Base-by-base conservation (phyloP, 23 tunicate genomes). In the Halocynthia roretzi region DNA sequence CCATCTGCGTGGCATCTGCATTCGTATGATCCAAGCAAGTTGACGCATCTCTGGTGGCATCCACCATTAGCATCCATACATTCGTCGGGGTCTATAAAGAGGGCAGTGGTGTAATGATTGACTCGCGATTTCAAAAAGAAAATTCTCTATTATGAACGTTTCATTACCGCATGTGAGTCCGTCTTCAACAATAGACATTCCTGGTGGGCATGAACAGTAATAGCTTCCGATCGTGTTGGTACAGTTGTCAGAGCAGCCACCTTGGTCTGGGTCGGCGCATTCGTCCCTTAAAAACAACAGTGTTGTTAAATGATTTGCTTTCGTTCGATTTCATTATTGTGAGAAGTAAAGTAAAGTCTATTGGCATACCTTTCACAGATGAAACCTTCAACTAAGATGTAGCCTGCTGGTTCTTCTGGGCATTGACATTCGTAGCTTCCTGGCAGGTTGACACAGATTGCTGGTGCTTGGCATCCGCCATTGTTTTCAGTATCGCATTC, bases 211-310 rank as follows among this genome's bases (percentile, higher is more conserved):
- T 60, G 54, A 82, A 83, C 98, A 93, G 77, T 68, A 56, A 83
- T 75, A 93, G 56, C 98, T 80, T 60, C 98, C 98, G 56, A 87
- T 80, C 52, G 98, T 93, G 86, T 93, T 93, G 65, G 98, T 92
- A 65, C 98, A 92, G 82, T 92, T 92, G 70, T 92, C 87, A 6
- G 87, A 82, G 80, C 98, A 92, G 8, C 98, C 98, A 7, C 98
- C 92, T 40, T 54, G 67, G 81, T 92, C 98, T 15, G 82, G 82
- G 75, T 86, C 92, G 22, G 98, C 85, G 77, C 98, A 92, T 79
- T 92, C 98, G 60, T 92, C 98, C 64, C 98, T 90, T 21, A 2
- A 78, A 44, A 23, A 62, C 50, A 52, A 1, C 15, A 12, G 15
- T 0, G 31, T 21, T 68, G 72, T 18, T 68, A 18, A 19, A 17